Conservation (phyloP, 2,113 vertebrate genomes). For the Rhegmatorhina hoffmannsi region DNA sequence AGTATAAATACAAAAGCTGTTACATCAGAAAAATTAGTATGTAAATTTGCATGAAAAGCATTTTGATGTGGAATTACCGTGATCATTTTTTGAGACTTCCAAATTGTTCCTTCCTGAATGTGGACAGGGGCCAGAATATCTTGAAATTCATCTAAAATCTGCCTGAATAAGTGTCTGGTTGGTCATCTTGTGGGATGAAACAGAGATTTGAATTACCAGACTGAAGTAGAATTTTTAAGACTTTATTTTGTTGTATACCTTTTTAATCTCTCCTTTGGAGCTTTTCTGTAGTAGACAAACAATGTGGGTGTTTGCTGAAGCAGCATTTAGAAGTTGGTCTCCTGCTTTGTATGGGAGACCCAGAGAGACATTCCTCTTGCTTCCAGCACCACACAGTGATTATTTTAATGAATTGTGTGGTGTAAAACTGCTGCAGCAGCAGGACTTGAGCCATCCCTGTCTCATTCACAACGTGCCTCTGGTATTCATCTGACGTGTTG, state of each 20-base stretch:
- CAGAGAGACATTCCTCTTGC: neutral
- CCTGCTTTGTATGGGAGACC: neutral
- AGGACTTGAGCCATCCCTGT: neutral
- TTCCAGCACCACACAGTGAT: neutral
- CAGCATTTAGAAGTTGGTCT: neutral
- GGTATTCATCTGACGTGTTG: neutral
- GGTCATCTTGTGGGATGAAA: neutral
- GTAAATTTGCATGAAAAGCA: neutral
- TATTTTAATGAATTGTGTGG: neutral
- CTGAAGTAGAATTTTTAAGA: neutral
- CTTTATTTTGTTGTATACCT: neutral
- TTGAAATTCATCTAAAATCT: neutral
- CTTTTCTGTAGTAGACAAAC: neutral
- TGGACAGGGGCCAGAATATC: neutral
- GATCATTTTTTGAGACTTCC: neutral
- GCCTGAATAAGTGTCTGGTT: neutral
- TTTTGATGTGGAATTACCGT: neutral
- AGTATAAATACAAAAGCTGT: neutral
- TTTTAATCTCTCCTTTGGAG: neutral
- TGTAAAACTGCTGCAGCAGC: neutral
- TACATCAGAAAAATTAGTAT: neutral
- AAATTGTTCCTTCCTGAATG: neutral
- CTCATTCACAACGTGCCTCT: neutral
- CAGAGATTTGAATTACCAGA: neutral
- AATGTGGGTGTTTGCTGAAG: neutral